These are phyloP conservation scores for Agapornis canus DNA, from an alignment of 2,797 vertebrate species.

Conservation along the genomic window DNA sequence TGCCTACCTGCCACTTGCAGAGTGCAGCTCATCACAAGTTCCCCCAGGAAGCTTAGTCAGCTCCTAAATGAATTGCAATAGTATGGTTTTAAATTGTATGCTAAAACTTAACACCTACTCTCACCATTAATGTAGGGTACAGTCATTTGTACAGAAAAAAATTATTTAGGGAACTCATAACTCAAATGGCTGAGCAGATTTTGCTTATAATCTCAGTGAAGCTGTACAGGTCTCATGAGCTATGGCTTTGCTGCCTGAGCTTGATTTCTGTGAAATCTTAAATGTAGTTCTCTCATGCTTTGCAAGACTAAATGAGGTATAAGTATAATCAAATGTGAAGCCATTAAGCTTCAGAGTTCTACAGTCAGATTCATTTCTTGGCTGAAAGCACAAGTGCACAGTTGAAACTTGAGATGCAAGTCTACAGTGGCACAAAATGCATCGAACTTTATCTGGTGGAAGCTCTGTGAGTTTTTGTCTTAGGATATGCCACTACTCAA, in stretches of 20 bases:
- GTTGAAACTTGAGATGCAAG: not conserved
- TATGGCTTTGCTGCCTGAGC: not conserved
- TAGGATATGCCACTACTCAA: not conserved
- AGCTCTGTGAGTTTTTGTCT: not conserved
- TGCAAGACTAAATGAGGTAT: not conserved
- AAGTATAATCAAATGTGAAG: not conserved
- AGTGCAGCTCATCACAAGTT: not conserved
- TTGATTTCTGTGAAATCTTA: not conserved
- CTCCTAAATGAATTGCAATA: not conserved
- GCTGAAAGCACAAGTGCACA: not conserved
- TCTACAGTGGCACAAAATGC: not conserved
- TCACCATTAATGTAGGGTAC: not conserved
- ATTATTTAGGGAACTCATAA: not conserved
- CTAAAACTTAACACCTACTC: not conserved
- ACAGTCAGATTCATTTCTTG: not conserved
- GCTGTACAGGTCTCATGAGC: not conserved
- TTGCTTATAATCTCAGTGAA: not conserved
- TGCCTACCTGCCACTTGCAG: not conserved
- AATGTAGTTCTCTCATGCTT: not conserved
- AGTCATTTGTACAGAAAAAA: not conserved
- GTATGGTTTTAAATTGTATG: not conserved
- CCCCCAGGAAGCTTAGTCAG: not conserved
- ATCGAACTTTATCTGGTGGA: not conserved
- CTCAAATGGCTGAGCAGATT: not conserved
- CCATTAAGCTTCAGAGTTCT: not conserved